A percentile compares a stretch with the other conserved stretches of the same genome.
Evolutionary conservation across 2,113 vertebrate species (phyloP).

Genomic region (Conger conger): DNA sequence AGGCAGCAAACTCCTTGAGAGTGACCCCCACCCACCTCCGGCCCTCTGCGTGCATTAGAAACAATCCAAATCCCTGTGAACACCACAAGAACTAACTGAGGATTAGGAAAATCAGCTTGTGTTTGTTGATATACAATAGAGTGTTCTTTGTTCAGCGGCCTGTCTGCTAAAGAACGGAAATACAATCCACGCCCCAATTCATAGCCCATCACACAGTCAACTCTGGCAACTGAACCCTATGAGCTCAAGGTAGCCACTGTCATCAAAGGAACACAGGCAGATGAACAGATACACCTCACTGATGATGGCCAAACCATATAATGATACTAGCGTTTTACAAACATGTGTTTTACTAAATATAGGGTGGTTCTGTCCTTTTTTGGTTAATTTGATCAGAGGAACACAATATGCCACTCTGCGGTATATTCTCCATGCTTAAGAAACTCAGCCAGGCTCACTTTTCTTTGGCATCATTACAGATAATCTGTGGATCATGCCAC

Average conservation of each 20-base stretch:
- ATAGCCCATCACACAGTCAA: conserved; percentile 46
- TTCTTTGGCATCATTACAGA: not conserved
- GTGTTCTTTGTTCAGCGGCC: conserved; percentile 18
- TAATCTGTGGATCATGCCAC: not conserved
- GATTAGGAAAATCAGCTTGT: conserved; percentile 14
- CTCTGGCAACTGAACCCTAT: conserved; percentile 38
- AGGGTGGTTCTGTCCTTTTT: not conserved
- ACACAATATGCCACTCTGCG: not conserved
- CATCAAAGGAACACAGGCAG: not conserved
- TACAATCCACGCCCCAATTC: conserved; percentile 39
- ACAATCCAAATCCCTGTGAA: conserved; percentile 22
- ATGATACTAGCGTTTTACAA: not conserved
- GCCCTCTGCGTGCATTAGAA: not conserved
- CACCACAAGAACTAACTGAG: not conserved
- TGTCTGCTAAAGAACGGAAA: conserved; percentile 43
- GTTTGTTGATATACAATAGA: conserved; percentile 22
- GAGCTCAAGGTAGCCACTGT: not conserved
- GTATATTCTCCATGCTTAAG: not conserved
- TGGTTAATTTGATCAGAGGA: not conserved
- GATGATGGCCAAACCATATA: not conserved
- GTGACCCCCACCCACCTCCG: not conserved
- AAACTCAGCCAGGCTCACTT: not conserved
- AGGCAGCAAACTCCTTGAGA: not conserved
- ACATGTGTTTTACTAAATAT: not conserved
- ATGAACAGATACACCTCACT: not conserved